Conservation (phyloP, 2,888 invertebrate genomes). For the Phyllotreta cruciferae region DNA sequence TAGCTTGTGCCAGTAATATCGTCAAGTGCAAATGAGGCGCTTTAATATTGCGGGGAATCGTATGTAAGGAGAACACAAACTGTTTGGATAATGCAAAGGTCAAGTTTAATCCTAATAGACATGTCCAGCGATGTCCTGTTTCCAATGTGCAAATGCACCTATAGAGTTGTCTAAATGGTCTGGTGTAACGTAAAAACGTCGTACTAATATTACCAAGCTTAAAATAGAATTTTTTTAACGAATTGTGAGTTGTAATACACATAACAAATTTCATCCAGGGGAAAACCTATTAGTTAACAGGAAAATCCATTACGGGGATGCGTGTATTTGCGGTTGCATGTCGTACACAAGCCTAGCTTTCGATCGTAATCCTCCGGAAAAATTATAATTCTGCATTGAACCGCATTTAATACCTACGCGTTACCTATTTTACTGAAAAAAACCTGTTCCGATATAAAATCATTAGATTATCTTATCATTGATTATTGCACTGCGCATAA, state of each 20-base stretch:
- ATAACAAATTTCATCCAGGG: slow-evolving; percentile 15
- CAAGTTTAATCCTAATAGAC: too few species aligned
- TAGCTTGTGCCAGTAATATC: slow-evolving; percentile 4
- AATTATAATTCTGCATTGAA: slow-evolving; percentile 15
- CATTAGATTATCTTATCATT: too few species aligned
- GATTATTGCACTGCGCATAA: too few species aligned
- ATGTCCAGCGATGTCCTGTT: too few species aligned
- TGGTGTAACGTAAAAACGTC: too few species aligned
- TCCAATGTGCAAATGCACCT: too few species aligned
- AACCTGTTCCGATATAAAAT: too few species aligned
- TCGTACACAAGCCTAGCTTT: slow-evolving; percentile 17
- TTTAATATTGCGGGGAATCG: neutral
- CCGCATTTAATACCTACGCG: neutral
- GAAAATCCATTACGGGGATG: slow-evolving; percentile 23
- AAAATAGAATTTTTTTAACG: too few species aligned
- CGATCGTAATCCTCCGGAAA: slow-evolving; percentile 16
- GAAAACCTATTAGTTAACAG: slow-evolving; percentile 26
- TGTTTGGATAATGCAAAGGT: too few species aligned
- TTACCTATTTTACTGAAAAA: too few species aligned
- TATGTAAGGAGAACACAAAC: neutral
- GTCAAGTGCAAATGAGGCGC: slow-evolving; percentile 11
- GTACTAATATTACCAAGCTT: too few species aligned
- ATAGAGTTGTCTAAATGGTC: too few species aligned
- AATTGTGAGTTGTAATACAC: slow-evolving; percentile 17
- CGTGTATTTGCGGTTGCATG: slow-evolving; percentile 27